phyloP scores from a whole-genome alignment of 2,797 vertebrate genomes.

The Microtus agrestis region DNA sequence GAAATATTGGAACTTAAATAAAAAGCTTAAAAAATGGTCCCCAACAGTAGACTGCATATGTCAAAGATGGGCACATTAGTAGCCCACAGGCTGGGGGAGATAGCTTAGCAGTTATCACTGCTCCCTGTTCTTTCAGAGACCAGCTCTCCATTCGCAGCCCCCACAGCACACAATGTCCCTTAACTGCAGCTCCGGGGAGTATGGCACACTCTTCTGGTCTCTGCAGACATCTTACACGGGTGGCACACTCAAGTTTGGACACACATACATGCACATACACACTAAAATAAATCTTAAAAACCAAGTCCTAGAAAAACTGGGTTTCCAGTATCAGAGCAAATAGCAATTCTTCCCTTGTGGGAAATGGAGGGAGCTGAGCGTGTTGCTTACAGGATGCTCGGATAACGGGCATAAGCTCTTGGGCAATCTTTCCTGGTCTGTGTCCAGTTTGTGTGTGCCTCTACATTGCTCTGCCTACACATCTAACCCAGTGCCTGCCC shows the following conservation, averaged over 20 bases:
- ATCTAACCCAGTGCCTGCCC: not conserved
- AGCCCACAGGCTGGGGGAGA: not conserved
- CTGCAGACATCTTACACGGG: not conserved
- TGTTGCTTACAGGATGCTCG: not conserved
- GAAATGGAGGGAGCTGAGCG: not conserved
- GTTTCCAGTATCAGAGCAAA: not conserved
- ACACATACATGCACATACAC: not conserved
- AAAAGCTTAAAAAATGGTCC: not conserved
- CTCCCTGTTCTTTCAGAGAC: not conserved
- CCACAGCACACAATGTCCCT: not conserved
- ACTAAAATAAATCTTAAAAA: not conserved
- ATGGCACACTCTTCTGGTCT: not conserved
- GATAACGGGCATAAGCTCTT: not conserved
- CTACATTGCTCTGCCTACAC: not conserved
- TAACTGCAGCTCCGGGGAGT: not conserved
- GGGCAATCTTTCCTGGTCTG: not conserved
- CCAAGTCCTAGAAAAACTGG: not conserved
- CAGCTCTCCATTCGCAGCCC: not conserved
- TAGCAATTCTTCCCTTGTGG: not conserved
- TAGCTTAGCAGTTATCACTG: not conserved
- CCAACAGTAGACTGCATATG: not conserved
- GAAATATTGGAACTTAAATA: not conserved
- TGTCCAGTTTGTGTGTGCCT: too few relatives aligned
- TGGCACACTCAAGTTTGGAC: not conserved
- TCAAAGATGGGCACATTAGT: too few relatives aligned